Base-by-base conservation (phyloP, 2,113 vertebrate species). In the Coregonus clupeaformis region DNA sequence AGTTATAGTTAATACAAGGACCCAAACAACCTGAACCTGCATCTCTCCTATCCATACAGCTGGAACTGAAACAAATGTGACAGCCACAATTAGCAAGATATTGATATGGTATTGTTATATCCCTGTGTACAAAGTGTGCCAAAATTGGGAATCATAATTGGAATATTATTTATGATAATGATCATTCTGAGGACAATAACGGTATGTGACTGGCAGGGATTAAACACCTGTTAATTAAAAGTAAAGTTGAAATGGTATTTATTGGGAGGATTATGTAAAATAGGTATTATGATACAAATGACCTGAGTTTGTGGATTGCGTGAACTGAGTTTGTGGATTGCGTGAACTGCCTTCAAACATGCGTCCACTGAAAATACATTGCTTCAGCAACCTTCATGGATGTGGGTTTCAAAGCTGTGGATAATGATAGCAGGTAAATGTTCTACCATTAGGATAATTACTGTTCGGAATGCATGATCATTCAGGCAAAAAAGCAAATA, bases 121-220 rank as follows among this genome's bases (percentile, higher is more conserved):
- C 57, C 13, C 57, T 16, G 18, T 30, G 29, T 67, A 67, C 29
- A 67, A 65, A 30, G 20, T 36, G 4, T 65, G 29, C 25, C 14
- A 67, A 9, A 7, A 4, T 0, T 76, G 42, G 14, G 5, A 32
- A 76, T 83, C 68, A 68, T 1, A 24, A 30, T 20, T 71, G 7
- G 3, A 25, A 64, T 63, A 74, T 64, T 14, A 65, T 1, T 1
- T 65, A 70, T 59, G 29, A 29, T 65, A 67, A 81, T 78, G 6
- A 76, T 76, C 69, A 63, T 5, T 42, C 1, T 32, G 36, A 57
- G 25, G 57, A 65, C 16, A 27, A 60, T 24, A 60, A 18, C 6
- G 63, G 30, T 32, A 20, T 67, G 57, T 86, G 88, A 89, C 14
- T 88, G 88, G 72, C 77, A 68, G 83, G 86, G 85, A 88, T 89